Evolutionary conservation across 1,140 invertebrate genomes (phyloP).

Genomic region (Mycetomoellerius zeteki): DNA sequence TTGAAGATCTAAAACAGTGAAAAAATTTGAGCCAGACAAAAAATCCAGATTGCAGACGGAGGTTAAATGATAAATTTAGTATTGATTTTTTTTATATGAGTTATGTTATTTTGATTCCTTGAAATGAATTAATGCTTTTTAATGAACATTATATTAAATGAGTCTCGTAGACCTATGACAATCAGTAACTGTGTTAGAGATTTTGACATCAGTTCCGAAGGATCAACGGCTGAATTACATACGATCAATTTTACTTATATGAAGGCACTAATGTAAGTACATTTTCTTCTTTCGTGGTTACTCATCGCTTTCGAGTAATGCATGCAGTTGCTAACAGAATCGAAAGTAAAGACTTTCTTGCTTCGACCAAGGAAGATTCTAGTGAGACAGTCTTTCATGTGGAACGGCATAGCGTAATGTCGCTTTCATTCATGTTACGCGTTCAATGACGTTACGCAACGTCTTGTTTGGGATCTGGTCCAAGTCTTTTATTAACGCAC

Average conservation of each 20-base stretch:
- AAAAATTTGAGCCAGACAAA: no score
- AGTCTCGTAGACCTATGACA: no score
- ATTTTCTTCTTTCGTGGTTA: neutral
- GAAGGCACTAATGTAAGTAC: slow-evolving; percentile 48
- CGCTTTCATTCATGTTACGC: neutral
- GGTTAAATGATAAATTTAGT: no score
- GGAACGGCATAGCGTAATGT: neutral
- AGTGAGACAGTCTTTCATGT: neutral
- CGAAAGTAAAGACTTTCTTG: neutral
- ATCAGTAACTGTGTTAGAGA: no score
- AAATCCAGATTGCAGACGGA: no score
- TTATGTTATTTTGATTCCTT: no score
- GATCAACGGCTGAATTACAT: no score
- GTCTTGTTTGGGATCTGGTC: neutral
- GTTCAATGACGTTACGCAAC: neutral
- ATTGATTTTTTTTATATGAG: no score
- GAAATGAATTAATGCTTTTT: no score
- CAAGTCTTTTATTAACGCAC: neutral
- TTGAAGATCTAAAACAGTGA: no score
- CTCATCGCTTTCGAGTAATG: neutral
- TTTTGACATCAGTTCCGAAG: no score
- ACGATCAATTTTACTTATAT: neutral
- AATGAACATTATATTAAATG: no score
- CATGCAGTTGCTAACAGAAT: neutral
- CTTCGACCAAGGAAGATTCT: neutral